Percentiles rank a stretch among this genome's conserved stretches.
These are phyloP conservation scores for Acleris laterana DNA, from an alignment of 2,888 invertebrate genomes.

Conservation along the genomic window DNA sequence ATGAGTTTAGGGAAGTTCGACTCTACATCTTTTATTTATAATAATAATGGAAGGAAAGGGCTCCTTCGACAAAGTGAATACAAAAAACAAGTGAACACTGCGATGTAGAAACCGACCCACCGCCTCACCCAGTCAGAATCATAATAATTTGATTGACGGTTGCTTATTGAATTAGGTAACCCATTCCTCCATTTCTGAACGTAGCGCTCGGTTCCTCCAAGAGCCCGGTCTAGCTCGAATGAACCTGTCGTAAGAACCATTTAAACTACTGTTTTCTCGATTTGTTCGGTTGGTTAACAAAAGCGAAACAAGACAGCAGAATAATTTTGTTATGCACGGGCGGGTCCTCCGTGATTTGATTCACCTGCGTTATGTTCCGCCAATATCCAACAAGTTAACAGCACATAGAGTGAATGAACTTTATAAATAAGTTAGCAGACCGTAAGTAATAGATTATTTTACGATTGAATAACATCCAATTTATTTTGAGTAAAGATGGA, in stretches of 20 bases:
- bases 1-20: too few relatives aligned
- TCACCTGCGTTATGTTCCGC: background rate
- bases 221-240: slow-evolving; percentile 3
- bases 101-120: too few relatives aligned
- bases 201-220: too few relatives aligned
- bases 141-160: too few relatives aligned
- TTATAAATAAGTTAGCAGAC: slow-evolving; percentile 5
- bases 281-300: background rate
- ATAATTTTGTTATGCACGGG: slow-evolving; percentile 31
- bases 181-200: too few relatives aligned
- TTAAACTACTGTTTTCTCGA: slow-evolving; percentile 10
- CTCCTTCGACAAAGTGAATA: too few relatives aligned
- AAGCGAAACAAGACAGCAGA: slow-evolving; percentile 12
- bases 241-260: slow-evolving; percentile 25
- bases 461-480: slow-evolving; percentile 18
- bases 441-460: slow-evolving; percentile 6
- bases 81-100: too few relatives aligned
- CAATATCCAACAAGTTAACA: slow-evolving; percentile 9
- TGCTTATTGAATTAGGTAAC: too few relatives aligned
- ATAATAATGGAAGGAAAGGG: too few relatives aligned
- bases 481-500: slow-evolving; percentile 26
- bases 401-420: slow-evolving; percentile 15
- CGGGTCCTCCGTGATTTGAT: slow-evolving; percentile 4
- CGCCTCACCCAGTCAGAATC: too few relatives aligned
- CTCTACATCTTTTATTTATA: too few relatives aligned